These are phyloP conservation scores for Sinocyclocheilus rhinocerous DNA, from an alignment of 2,113 vertebrate genomes.

Conservation along the genomic window DNA sequence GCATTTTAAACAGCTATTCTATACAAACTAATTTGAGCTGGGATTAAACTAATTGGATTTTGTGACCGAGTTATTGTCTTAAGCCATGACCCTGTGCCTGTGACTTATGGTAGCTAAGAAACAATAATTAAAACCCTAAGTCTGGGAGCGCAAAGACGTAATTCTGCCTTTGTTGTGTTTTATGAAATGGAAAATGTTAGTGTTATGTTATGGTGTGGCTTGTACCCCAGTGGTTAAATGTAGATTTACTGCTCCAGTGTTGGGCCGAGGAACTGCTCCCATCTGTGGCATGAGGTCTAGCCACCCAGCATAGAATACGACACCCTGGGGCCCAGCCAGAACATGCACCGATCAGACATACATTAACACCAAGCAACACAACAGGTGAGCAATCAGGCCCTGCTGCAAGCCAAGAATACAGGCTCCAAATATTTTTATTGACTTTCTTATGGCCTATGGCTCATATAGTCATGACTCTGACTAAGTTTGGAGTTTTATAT, in stretches of 20 bases:
- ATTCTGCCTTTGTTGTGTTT: conserved; percentile 25
- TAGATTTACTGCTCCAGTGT: conserved; percentile 51
- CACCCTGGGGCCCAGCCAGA: conserved; percentile 47
- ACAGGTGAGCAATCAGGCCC: conserved; percentile 41
- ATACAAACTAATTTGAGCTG: conserved; percentile 54
- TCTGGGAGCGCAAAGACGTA: not conserved
- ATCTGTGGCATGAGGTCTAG: conserved; percentile 20
- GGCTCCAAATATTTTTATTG: conserved; percentile 56
- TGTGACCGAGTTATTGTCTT: conserved; percentile 27
- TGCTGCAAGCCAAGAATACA: conserved; percentile 43
- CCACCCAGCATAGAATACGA: conserved; percentile 49
- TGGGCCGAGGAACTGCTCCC: conserved; percentile 35
- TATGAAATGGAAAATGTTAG: conserved; percentile 42
- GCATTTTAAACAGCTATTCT: conserved; percentile 62
- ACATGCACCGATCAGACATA: conserved; percentile 51
- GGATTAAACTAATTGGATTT: conserved; percentile 58
- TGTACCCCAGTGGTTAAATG: conserved; percentile 34
- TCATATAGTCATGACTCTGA: conserved; percentile 6
- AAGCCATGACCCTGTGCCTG: conserved; percentile 22
- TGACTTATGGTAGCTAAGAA: conserved; percentile 43
- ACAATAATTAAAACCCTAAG: not conserved
- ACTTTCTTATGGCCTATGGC: conserved; percentile 47
- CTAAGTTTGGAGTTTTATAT: conserved; percentile 31
- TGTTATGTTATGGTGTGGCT: conserved; percentile 29
- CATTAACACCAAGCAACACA: conserved; percentile 50